These are phyloP conservation scores for Bombus picipes DNA, from an alignment of 1,140 invertebrate genomes.

Conservation along the genomic window DNA sequence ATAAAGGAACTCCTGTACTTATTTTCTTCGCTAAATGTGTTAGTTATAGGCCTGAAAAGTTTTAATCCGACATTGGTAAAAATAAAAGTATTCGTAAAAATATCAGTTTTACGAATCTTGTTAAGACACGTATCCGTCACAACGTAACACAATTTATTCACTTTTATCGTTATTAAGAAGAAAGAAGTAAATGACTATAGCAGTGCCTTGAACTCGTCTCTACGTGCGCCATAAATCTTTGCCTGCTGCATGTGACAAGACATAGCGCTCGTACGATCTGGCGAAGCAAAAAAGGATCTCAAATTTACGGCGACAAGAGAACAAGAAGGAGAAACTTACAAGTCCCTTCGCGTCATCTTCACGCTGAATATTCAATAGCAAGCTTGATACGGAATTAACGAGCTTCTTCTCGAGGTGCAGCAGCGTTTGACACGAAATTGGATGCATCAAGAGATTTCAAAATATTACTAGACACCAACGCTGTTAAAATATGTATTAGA, in stretches of 20 bases:
- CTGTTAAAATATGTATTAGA: neutral
- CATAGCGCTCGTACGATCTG: conserved; percentile 12
- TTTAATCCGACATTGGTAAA: too few relatives aligned
- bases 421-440: neutral
- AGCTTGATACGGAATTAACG: conserved; percentile 23
- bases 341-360: conserved; percentile 16
- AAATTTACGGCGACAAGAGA: neutral
- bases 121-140: too few relatives aligned
- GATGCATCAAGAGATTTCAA: too few relatives aligned
- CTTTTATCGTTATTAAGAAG: too few relatives aligned
- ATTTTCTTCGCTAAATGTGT: too few relatives aligned
- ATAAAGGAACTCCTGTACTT: too few relatives aligned
- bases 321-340: neutral
- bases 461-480: too few relatives aligned
- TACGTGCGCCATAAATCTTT: neutral
- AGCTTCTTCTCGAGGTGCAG: neutral
- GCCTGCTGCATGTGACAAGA: neutral
- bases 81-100: too few relatives aligned
- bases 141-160: too few relatives aligned
- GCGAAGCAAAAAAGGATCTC: conserved; percentile 11
- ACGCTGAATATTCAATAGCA: neutral
- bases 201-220: neutral
- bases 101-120: too few relatives aligned
- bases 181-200: too few relatives aligned
- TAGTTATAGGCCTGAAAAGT: too few relatives aligned